A percentile compares a stretch with the other conserved stretches of the same genome.
Evolutionary conservation across 2,888 invertebrate genomes (phyloP).

Genomic region (Teinopalpus imperialis): DNA sequence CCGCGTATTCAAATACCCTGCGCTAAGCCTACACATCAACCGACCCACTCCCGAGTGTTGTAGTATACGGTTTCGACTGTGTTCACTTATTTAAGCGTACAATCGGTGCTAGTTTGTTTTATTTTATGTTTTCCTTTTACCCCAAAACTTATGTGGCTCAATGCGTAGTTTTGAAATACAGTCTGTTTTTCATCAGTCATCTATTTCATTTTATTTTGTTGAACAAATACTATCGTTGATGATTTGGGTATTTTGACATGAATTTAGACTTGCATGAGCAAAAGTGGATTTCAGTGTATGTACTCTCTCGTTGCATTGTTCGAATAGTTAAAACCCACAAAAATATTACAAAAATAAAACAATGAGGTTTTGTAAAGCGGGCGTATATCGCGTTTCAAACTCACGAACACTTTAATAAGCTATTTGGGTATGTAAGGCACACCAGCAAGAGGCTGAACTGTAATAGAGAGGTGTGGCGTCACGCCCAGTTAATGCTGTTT

Average conservation of each 20-base stretch:
- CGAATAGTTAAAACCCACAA: no score
- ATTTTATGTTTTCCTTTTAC: conserved; percentile 8
- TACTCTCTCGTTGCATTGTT: no score
- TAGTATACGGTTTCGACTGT: conserved; percentile 6
- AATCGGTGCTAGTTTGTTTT: conserved; percentile 6
- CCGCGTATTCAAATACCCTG: conserved; percentile 24
- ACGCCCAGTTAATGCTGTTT: conserved; percentile 54
- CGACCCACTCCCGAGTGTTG: conserved; percentile 25
- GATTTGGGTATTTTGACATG: no score
- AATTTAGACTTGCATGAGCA: no score
- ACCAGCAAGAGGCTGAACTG: conserved; percentile 45
- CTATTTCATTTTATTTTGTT: no score
- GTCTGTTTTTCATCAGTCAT: no score
- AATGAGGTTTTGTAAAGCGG: conserved; percentile 8
- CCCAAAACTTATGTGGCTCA: no score
- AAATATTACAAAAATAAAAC: no score
- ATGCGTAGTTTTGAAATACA: no score
- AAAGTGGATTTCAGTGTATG: no score
- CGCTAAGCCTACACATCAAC: conserved; percentile 22
- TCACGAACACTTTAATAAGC: conserved; percentile 25
- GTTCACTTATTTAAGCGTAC: conserved; percentile 6
- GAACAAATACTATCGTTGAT: no score
- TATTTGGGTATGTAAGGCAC: conserved; percentile 27
- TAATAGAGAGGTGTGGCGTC: conserved; percentile 76
- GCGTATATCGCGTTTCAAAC: conserved; percentile 17